Evolutionary conservation across 1,140 invertebrate species (phyloP), one percentile per base, ranked within the genome.

Genomic region (Lasioglossum baleicum): DNA sequence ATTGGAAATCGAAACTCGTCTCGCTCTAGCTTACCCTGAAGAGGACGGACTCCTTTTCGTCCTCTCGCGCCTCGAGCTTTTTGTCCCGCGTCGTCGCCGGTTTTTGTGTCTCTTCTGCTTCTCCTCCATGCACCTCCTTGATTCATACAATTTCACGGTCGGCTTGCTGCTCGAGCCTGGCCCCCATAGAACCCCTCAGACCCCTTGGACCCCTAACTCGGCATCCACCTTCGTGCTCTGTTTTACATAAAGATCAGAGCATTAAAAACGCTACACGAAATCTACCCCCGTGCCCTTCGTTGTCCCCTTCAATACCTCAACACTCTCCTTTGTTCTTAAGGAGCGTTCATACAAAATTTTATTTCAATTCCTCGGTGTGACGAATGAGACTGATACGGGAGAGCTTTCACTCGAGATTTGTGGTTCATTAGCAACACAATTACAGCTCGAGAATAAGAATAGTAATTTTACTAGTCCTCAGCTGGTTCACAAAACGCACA

Each of bases 81-180:
- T 75, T 65, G 31, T 60, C 56, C 75, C n/a, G n/a, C 70, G 64
- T 61, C 66, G 79, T 86, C 68, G 87, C 68, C 61, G 88, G 75
- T 87, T 90, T 88, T 90, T 88, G 85, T 90, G 87, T 89, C 87
- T 81, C 87, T 82, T 83, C 75, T 80, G 5, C 7, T 15, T 13
- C 58, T 83, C 65, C 78, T 80, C 70, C 76, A 64, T 79, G 80
- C 83, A 73, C 80, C 83, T 89, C 82, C 88, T 89, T 83, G 90
- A 91, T 90, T 91, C 90, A 90, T 89, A 91, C 88, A 91, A 91
- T 91, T 91, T 91, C 90, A 91, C 88, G 90, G 83, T 91, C 82
- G 87, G 90, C 87, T 91, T 91, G 87, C 80, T 81, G 82, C 88
- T 90, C 81, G 82, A 87, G 88, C 76, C 83, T 78, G 75, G 51